A percentile compares a stretch with the other conserved stretches of the same genome.
Conservation (phyloP, 92 coral and sea anemone species). For the Heliopora coerulea region DNA sequence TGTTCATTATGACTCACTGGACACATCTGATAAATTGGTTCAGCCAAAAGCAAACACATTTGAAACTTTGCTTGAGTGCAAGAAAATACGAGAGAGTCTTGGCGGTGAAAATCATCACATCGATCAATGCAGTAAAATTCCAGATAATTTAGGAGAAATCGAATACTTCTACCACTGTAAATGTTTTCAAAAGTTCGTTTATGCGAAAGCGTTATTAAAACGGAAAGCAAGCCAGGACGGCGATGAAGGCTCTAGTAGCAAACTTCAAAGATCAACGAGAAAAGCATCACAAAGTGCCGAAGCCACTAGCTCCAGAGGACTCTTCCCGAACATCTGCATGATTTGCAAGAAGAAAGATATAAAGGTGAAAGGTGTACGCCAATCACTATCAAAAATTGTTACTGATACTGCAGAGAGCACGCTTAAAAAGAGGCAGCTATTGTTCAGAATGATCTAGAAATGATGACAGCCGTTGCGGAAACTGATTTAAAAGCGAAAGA, state of each 20-base stretch:
- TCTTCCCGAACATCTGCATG: slow-evolving; percentile 30
- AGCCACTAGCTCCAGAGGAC: slow-evolving; percentile 24
- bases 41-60: slow-evolving; percentile 1
- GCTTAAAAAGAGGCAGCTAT: slow-evolving; percentile 18
- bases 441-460: slow-evolving; percentile 1
- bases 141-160: neutral
- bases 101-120: slow-evolving; percentile 30
- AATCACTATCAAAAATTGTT: slow-evolving; percentile 9
- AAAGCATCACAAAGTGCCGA: neutral
- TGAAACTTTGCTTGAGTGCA: slow-evolving; percentile 27
- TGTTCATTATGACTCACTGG: slow-evolving; percentile 20
- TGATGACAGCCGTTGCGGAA: slow-evolving; percentile 23
- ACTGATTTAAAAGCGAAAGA: slow-evolving; percentile 21
- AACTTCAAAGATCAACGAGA: slow-evolving; percentile 15
- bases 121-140: slow-evolving; percentile 18
- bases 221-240: slow-evolving; percentile 12
- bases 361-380: slow-evolving; percentile 15
- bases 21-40: slow-evolving; percentile 21
- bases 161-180: slow-evolving; percentile 12
- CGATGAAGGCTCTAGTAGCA: neutral
- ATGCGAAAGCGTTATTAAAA: slow-evolving; percentile 10
- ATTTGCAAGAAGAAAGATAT: slow-evolving; percentile 15
- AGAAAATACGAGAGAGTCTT: slow-evolving; percentile 26
- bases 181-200: slow-evolving; percentile 29
- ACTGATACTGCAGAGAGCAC: slow-evolving; percentile 16